Evolutionary conservation across 2,797 vertebrate species (phyloP).

Genomic region (Silurus aristotelis): DNA sequence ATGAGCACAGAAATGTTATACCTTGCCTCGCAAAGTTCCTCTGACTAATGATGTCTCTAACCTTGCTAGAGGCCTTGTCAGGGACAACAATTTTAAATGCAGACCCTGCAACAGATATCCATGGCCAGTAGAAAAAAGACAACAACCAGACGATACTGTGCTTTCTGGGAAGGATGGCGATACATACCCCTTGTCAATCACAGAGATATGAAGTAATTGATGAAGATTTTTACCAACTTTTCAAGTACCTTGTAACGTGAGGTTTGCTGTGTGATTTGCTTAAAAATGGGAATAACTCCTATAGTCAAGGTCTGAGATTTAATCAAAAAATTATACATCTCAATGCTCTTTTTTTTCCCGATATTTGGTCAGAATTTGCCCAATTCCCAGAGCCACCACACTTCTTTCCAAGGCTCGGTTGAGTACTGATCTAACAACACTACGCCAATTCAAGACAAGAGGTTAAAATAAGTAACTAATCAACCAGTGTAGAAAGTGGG

Average conservation of each 20-base stretch:
- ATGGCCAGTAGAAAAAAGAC: background rate
- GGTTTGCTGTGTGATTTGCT: too few relatives aligned
- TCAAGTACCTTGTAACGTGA: background rate
- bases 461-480: background rate
- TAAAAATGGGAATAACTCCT: too few relatives aligned
- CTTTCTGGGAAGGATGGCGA: background rate
- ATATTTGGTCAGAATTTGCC: background rate
- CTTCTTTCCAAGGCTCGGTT: background rate
- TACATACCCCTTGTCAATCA: background rate
- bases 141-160: background rate
- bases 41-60: background rate
- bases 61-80: background rate
- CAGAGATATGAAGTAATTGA: background rate
- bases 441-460: background rate
- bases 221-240: background rate
- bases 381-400: background rate
- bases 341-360: too few relatives aligned
- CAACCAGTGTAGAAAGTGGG: background rate
- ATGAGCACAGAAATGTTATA: background rate
- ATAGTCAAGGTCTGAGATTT: too few relatives aligned
- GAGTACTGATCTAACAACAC: background rate
- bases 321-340: background rate
- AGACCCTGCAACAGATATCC: background rate
- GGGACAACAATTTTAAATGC: background rate
- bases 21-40: background rate